Evolutionary conservation across 2,888 invertebrate species (phyloP), one percentile per base, ranked within the genome.

Genomic region (Caenorhabditis auriculariae): DNA sequence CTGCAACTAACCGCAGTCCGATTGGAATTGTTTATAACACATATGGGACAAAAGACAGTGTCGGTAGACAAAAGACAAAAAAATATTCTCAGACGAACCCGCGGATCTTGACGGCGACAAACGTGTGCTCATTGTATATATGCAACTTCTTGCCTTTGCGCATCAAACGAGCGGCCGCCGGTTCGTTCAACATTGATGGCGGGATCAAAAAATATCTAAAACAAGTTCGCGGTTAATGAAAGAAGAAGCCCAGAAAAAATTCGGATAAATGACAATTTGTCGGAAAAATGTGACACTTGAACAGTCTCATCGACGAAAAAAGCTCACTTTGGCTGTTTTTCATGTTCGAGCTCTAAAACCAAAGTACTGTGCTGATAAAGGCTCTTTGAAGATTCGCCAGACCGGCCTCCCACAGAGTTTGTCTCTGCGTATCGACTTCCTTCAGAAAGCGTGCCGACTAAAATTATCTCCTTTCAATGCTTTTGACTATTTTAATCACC

Each of bases 101-200:
- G 58, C 68, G 67, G 27, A 79, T 67, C 65, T 79, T 78, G 15
- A 80, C 79, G 4, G 81, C 81, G 9, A 81, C 80, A 57, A 81
- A 81, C 12, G 79, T 80, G 64, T 81, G 81, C 38, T 76, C 78
- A 59, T 81, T 81, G 69, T 74, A 77, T 46, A 81, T 72, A 55
- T 81, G 81, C 44, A 81, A 69, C 54, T 81, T 81, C 59, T 77
- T 78, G 26, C 81, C 81, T 41, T 69, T 65, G 54, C 68, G 64
- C 77, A 80, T 73, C 45, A 81, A 47, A 26, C 75, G 64, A 32
- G 63, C 57, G 2, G 75, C 74, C 2, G 67, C 72, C 17, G 76
- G 69, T 51, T 76, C 70, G 21, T 58, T 56, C 24, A 75, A 54
- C 61, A 78, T 69, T 47, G 71, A 66, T 24, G 78, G 68, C 24